Conservation (phyloP, 2,797 vertebrate genomes). For the Tarsius wallacei region DNA sequence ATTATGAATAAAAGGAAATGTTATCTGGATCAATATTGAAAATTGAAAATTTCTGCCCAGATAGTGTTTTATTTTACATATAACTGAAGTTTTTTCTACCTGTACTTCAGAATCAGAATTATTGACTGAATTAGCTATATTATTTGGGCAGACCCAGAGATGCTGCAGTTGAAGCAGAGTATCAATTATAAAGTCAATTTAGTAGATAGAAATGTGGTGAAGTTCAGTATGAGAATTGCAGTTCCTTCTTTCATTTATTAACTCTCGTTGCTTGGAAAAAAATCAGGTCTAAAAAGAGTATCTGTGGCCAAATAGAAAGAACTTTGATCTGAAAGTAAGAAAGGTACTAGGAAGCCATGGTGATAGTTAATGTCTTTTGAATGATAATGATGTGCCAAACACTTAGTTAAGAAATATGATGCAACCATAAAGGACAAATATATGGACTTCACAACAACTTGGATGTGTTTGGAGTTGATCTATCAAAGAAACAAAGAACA, state of each 20-base stretch:
- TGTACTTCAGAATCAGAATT: background rate
- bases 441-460: no score
- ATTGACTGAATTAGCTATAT: background rate
- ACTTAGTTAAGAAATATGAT: background rate
- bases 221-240: background rate
- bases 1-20: background rate
- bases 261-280: background rate
- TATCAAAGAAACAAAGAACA: no score
- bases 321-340: background rate
- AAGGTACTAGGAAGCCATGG: background rate
- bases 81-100: background rate
- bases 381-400: background rate
- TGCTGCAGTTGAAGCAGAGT: background rate
- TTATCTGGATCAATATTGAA: background rate
- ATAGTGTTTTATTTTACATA: background rate
- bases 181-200: constrained; percentile 27
- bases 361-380: background rate
- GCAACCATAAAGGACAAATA: no score
- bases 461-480: no score
- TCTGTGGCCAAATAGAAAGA: background rate
- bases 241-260: background rate
- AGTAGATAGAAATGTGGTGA: background rate
- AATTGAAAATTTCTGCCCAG: background rate
- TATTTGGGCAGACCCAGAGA: background rate
- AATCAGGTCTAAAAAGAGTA: background rate